These are phyloP conservation scores for Crotalus tigris DNA, from an alignment of 2,113 vertebrate genomes.

Conservation along the genomic window DNA sequence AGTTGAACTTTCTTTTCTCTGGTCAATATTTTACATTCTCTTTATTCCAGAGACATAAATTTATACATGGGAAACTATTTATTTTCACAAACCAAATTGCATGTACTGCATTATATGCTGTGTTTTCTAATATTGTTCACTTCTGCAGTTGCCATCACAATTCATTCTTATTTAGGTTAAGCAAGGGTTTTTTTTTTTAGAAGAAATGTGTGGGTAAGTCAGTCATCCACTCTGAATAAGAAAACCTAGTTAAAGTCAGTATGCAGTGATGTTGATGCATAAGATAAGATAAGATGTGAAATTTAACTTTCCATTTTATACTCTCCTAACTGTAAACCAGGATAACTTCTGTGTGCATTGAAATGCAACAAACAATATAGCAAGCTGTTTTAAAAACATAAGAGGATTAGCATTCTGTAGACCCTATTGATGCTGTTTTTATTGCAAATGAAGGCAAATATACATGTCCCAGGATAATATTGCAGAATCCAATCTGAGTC, in stretches of 20 bases:
- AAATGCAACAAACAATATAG: not conserved
- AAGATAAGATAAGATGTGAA: too few species aligned
- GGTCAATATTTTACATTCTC: not conserved
- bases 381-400: not conserved
- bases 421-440: not conserved
- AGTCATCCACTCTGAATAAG: not conserved
- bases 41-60: conserved; percentile 41
- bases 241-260: conserved; percentile 19
- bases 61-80: conserved; percentile 48
- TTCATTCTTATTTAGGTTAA: conserved; percentile 44
- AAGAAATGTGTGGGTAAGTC: not conserved
- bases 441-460: not conserved
- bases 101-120: conserved; percentile 44
- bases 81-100: conserved; percentile 37
- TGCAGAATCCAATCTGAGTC: too few species aligned
- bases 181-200: not conserved
- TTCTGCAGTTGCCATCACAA: conserved; percentile 43
- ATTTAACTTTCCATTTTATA: not conserved
- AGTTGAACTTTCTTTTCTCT: conserved; percentile 33
- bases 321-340: not conserved
- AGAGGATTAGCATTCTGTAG: not conserved
- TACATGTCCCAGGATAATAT: too few species aligned
- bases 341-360: not conserved
- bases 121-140: conserved; percentile 43
- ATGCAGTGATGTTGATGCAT: not conserved